Evolutionary conservation across 2,797 vertebrate genomes (phyloP), one percentile per base, ranked within the genome.

Genomic region (Leuciscus waleckii): DNA sequence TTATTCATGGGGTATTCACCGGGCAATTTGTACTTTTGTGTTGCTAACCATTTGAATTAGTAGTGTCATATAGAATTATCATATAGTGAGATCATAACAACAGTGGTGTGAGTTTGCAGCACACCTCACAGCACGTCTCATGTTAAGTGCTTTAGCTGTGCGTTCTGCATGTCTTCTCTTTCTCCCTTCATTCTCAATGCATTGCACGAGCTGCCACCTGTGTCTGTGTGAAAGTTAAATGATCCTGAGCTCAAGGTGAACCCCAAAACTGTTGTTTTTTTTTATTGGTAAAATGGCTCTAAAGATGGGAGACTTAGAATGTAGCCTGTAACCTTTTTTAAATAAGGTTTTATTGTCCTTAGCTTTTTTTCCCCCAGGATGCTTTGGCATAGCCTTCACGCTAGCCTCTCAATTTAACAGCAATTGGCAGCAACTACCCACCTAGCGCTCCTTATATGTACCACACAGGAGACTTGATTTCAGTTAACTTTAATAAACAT

Each of bases 231-330:
- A 79, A 70, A 70, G 39, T 61, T 21, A 61, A 84, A 70, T 58
- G 51, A 84, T 17, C 73, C 70, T 54, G 32, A 68, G 74, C 49
- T 84, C 65, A 84, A 78, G 75, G 83, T 79, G 51, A 84, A 71
- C 41, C 75, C 51, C 39, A n/a, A 80, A 68, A 51, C 3, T 0
- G 7, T 35, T n/a, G 61, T 13, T n/a, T 73, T n/a, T 73, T 61
- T 29, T 26, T 49, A 35, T 46, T 35, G 41, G 29, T 46, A n/a
- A 75, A 5, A 65, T 3, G 5, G 39, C 9, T 63, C 56, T 23
- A n/a, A 43, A 49, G 26, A 61, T 74, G n/a, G 7, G 29, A n/a
- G 16, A 46, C 26, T 69, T 39, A 69, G 26, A 65, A 65, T 32
- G 32, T 37, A 51, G 9, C 21, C 29, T 39, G 2, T 46, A 54